phyloP scores from a whole-genome alignment of 2,113 vertebrate species.

The Hucho hucho region DNA sequence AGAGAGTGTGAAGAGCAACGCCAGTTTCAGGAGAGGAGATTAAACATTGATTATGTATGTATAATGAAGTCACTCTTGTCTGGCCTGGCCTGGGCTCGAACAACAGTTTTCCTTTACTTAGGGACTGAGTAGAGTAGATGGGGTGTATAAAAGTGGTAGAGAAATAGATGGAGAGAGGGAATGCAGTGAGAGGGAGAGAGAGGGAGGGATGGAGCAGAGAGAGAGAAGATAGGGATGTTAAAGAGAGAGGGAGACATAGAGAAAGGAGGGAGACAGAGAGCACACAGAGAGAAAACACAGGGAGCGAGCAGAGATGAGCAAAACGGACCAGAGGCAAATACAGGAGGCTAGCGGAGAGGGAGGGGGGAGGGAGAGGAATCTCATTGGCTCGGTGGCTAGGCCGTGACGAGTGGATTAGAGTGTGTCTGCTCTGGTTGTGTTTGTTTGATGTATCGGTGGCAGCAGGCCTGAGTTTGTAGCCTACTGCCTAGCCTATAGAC shows the following conservation, averaged over 20 bases:
- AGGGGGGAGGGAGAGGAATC: background rate
- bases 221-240: background rate
- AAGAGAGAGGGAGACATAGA: background rate
- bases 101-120: background rate
- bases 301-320: background rate
- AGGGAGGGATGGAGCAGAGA: too few species aligned
- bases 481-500: background rate
- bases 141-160: background rate
- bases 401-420: background rate
- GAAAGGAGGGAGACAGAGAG: too few species aligned
- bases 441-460: slow-evolving; percentile 42
- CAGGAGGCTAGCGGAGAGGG: background rate
- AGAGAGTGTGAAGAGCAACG: slow-evolving; percentile 42
- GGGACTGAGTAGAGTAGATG: background rate
- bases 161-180: background rate
- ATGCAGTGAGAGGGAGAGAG: background rate
- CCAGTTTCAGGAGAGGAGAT: slow-evolving; percentile 55
- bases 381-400: slow-evolving; percentile 25
- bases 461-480: background rate
- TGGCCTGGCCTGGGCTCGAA: background rate
- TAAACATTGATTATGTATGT: slow-evolving; percentile 65
- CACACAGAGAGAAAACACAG: background rate
- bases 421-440: slow-evolving; percentile 23
- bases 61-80: slow-evolving; percentile 49
- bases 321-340: background rate